Evolutionary conservation across 2,888 invertebrate genomes (phyloP), one percentile per base, ranked within the genome.

Genomic region (Escarpia spicata): DNA sequence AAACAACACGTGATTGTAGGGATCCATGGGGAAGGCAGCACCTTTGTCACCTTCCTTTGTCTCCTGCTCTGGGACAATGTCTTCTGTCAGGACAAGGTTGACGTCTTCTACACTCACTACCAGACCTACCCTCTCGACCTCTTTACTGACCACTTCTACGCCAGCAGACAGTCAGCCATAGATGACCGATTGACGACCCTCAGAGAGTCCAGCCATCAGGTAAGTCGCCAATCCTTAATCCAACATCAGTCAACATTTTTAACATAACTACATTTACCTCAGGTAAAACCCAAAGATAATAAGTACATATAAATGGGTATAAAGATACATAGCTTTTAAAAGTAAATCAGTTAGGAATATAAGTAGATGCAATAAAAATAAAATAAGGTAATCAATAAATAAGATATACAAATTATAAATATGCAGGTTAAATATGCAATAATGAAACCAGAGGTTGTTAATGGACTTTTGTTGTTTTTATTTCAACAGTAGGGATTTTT

Each of bases 31-130:
- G 98, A 98, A 96, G 98, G 98, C 2, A 96, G 97, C 0, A 97
- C 98, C 31, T 97, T 98, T 9, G 97, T 97, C 3, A 97, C 97
- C 0, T 96, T 98, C 93, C 98, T 98, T 96, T 97, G 97, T 89
- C 96, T 98, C 0, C 96, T 98, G 10, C 98, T 98, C 96, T 98
- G 98, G 98, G 98, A 98, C 94, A 97, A 98, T 3, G 97, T 98
- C 91, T 98, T 97, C 95, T 95, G 96, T 93, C 94, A 96, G 26
- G 97, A 97, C 94, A 96, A 97, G 26, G 97, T 97, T 0, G 98
- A 98, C 93, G 97, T 97, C 19, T 98, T 98, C 96, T 97, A 98
- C 91, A 97, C 97, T 0, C 96, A 96, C 4, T 97, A 97, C 95
- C 98, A 98, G 96, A 95, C 96, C 8, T 97, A 97, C n/a, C 98